These are phyloP conservation scores for Malachius bipustulatus DNA, from an alignment of 2,888 invertebrate species.

Conservation along the genomic window DNA sequence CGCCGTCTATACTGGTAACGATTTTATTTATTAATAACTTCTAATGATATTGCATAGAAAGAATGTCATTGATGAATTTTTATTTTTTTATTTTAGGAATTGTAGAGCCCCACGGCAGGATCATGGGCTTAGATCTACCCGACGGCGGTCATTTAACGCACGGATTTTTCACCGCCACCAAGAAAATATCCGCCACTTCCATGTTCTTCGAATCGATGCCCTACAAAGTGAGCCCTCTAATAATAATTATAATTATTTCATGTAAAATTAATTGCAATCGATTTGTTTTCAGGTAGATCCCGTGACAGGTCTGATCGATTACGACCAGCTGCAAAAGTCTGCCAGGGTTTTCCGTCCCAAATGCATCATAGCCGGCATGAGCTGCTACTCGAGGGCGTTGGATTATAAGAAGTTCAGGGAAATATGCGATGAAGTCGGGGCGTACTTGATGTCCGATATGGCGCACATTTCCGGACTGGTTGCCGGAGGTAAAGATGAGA, in stretches of 20 bases:
- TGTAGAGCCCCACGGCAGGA: constrained; percentile 83
- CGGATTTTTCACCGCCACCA: constrained; percentile 79
- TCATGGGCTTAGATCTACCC: constrained; percentile 93
- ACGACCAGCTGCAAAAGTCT: constrained; percentile 70
- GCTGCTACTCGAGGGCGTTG: constrained; percentile 85
- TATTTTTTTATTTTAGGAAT: constrained; percentile 33
- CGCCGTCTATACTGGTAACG: constrained; percentile 81
- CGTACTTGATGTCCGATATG: constrained; percentile 90
- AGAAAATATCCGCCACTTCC: constrained; percentile 92
- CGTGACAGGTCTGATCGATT: constrained; percentile 80
- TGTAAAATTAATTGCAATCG: not conserved
- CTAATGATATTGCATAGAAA: too few relatives aligned
- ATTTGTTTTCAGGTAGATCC: constrained; percentile 46
- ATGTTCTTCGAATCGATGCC: constrained; percentile 98
- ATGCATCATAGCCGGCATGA: constrained; percentile 86
- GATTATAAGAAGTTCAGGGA: constrained; percentile 83
- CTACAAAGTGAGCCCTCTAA: constrained; percentile 58
- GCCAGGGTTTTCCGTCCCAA: constrained; percentile 84
- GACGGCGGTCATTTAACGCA: constrained; percentile 96
- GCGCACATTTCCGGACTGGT: constrained; percentile 90
- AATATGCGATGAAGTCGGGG: constrained; percentile 72
- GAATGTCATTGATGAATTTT: constrained; percentile 2
- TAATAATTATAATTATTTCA: not conserved
- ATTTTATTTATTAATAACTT: not conserved
- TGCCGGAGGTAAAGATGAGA: constrained; percentile 58